Base-by-base conservation (phyloP, 23 tunicate species). In the Ciona savignyi region DNA sequence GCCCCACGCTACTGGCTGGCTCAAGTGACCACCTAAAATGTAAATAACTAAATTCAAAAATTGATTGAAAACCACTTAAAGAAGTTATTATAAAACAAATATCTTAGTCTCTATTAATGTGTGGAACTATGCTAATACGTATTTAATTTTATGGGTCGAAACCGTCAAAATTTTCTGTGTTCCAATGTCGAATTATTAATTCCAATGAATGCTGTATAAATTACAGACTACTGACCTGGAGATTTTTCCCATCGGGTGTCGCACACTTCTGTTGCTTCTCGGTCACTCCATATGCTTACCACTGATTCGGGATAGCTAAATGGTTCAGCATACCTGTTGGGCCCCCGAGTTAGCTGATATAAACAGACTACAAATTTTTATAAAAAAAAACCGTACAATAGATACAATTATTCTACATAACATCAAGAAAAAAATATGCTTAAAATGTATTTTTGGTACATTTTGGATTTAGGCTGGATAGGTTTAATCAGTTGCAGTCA, bases 1-100 rank as follows among this genome's bases (percentile, higher is more conserved):
- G 60, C 93, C 93, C 87, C 87, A 86, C 0, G 93, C 86, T 31
- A 74, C 86, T 2, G 79, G 60, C 22, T 71, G 77, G 21, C 81
- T 75, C 93, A 86, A 86, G 30, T 32, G 34, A 15, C 86, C 66
- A 48, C 62, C 93, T 73, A 62, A 60, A 73, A 48, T 11, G 15
- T 22, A 66, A 32, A n/a, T 26, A 22, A 9, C 21, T 19, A 51
- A 51, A 21, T 21, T 51, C 19, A n/a, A n/a, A n/a, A n/a, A n/a
- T n/a, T n/a, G n/a, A n/a, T n/a, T n/a, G n/a, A n/a, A n/a, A n/a
- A n/a, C n/a, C n/a, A n/a, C n/a, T n/a, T n/a, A n/a, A n/a, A n/a
- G n/a, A n/a, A n/a, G n/a, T n/a, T n/a, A n/a, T n/a, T n/a, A n/a
- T n/a, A n/a, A n/a, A n/a, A n/a, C n/a, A n/a, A n/a, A n/a, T n/a